Conservation (phyloP, 2,113 vertebrate species). For the Sinosuthora webbiana region DNA sequence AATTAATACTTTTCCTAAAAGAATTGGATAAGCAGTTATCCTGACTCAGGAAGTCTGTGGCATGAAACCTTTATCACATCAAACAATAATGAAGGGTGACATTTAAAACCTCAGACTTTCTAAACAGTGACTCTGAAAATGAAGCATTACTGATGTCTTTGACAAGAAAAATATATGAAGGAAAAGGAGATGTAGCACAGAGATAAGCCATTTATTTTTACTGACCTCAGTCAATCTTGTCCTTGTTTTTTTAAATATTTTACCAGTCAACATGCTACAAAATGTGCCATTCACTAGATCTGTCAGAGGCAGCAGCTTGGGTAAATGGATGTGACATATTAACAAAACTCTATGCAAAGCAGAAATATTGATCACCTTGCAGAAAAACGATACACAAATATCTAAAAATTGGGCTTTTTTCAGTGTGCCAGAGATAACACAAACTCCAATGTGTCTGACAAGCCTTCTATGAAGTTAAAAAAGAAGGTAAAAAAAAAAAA, state of each 20-base stretch:
- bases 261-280: not conserved
- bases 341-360: not conserved
- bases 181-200: not conserved
- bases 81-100: slow-evolving; percentile 24
- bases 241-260: slow-evolving; percentile 30
- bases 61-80: slow-evolving; percentile 36
- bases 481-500: not conserved
- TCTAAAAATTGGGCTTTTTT: not conserved
- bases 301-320: not conserved
- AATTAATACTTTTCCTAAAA: slow-evolving; percentile 33
- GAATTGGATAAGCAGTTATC: slow-evolving; percentile 25
- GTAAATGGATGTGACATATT: slow-evolving; percentile 20
- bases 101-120: slow-evolving; percentile 54
- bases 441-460: not conserved
- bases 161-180: slow-evolving; percentile 20
- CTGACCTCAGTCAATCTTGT: not conserved
- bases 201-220: slow-evolving; percentile 60
- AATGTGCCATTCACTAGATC: slow-evolving; percentile 41
- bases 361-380: not conserved
- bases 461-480: not conserved
- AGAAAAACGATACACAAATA: not conserved
- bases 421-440: not conserved
- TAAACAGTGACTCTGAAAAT: slow-evolving; percentile 49
- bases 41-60: not conserved
- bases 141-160: slow-evolving; percentile 39